A percentile compares a stretch with the other conserved stretches of the same genome.
Conservation (phyloP, 1,140 invertebrate species). For the Telenomus remus region DNA sequence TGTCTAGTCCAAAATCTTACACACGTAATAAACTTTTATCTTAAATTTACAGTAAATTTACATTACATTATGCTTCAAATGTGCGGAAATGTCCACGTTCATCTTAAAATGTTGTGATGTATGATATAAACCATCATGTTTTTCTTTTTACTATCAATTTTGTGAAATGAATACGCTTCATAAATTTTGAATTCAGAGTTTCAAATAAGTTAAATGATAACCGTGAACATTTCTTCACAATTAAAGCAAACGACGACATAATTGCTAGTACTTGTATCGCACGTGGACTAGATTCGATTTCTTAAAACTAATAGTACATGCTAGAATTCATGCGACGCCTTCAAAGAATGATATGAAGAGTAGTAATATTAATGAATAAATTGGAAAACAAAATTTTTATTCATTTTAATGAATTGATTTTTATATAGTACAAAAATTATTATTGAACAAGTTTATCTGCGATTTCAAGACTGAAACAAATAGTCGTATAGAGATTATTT, state of each 20-base stretch:
- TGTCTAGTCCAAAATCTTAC: conserved; percentile 52
- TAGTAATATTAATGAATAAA: conserved; percentile 46
- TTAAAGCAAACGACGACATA: conserved; percentile 67
- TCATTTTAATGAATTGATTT: too few species aligned
- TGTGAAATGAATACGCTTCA: too few species aligned
- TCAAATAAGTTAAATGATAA: conserved; percentile 47
- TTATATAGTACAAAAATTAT: too few species aligned
- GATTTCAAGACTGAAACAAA: too few species aligned
- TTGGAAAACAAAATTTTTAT: neutral
- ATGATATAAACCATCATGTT: conserved; percentile 1
- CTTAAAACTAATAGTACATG: conserved; percentile 72
- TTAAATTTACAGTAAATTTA: conserved; percentile 69
- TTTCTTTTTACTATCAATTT: too few species aligned
- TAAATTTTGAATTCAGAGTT: too few species aligned
- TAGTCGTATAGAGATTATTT: too few species aligned
- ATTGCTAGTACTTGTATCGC: conserved; percentile 72
- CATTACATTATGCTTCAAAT: conserved; percentile 71
- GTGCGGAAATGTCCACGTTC: conserved; percentile 67
- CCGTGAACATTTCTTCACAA: conserved; percentile 71
- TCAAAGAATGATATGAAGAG: conserved; percentile 64
- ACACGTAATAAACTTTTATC: conserved; percentile 54
- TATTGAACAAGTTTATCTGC: too few species aligned
- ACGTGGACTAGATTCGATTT: conserved; percentile 76
- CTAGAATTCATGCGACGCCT: conserved; percentile 65
- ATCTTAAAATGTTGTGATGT: conserved; percentile 23